Conservation (phyloP, 2,888 invertebrate genomes). For the Epinotia bilunana region DNA sequence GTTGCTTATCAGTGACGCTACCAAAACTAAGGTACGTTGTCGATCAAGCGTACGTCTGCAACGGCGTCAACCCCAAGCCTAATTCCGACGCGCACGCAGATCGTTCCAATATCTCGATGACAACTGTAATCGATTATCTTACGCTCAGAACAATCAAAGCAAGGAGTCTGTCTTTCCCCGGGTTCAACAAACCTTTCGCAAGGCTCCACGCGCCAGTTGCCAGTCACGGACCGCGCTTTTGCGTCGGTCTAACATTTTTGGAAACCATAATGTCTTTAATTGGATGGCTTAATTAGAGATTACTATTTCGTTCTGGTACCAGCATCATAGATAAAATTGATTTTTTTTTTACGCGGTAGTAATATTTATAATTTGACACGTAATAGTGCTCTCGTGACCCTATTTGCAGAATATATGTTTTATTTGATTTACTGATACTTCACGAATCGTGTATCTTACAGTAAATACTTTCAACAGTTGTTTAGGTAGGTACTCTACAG, state of each 20-base stretch:
- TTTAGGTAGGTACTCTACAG: background rate
- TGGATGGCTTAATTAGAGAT: conserved; percentile 24
- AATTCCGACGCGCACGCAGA: conserved; percentile 20
- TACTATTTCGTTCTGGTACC: background rate
- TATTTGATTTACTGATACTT: too few relatives aligned
- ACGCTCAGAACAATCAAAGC: conserved; percentile 44
- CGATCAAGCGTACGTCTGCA: background rate
- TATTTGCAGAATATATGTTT: too few relatives aligned
- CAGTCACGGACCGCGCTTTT: conserved; percentile 54
- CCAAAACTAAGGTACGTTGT: background rate
- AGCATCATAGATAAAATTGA: background rate
- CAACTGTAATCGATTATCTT: conserved; percentile 48
- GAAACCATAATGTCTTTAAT: conserved; percentile 40
- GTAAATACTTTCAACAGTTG: too few relatives aligned
- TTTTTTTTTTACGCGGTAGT: too few relatives aligned
- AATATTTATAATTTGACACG: too few relatives aligned
- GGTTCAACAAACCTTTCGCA: conserved; percentile 56
- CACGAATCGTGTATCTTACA: too few relatives aligned
- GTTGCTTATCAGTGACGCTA: background rate
- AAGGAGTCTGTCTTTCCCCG: conserved; percentile 39
- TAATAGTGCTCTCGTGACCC: too few relatives aligned
- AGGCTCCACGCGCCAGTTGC: conserved; percentile 57
- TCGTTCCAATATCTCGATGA: conserved; percentile 29
- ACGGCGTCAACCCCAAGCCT: background rate
- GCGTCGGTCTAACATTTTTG: conserved; percentile 48